Evolutionary conservation across 2,888 invertebrate species (phyloP), one percentile per base, ranked within the genome.

Genomic region (Helleia helle): DNA sequence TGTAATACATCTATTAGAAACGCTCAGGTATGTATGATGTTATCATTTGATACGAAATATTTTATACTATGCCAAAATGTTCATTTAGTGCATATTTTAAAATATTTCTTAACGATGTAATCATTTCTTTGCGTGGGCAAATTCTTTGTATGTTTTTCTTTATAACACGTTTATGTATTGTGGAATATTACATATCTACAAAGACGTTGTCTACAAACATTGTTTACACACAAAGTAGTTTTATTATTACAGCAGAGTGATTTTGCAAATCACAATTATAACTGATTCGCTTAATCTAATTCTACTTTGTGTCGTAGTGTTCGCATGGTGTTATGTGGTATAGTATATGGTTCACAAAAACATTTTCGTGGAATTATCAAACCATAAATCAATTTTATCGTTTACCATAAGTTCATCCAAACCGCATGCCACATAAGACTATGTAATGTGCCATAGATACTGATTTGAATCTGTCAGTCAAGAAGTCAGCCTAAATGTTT

Each of bases 1-100:
- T 52, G 89, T 92, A 46, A 83, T 89, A 55, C 86, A 88, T 48
- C 86, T 95, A 58, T 83, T 95, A 48, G 86, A 87, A 57, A 87
- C 89, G 42, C 83, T 95, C 56, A 89, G 86, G 86, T 86, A 75
- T 54, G 80, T 73, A 54, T 52, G 60, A 47, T 59, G 22, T 4
- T 46, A 34, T 15, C 40, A 22, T 26, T 9, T 31, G 14, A 18
- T 2, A 22, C 7, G 34, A 34, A 37, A 13, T 54, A 52, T 46
- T 57, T 58, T 62, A 65, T 74, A 56, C 76, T 75, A 71, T 81
- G 83, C 66, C 77, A 80, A 81, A 83, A 83, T 83, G 81, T 75
- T 76, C 61, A 56, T 26, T 40, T 27, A 36, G 25, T 43, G 46
- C 48, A 49, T 54, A 51, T 43, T 49, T 46, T 31, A 43, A 54